phyloP scores from a whole-genome alignment of 2,113 vertebrate species.

The Prolemur simus region DNA sequence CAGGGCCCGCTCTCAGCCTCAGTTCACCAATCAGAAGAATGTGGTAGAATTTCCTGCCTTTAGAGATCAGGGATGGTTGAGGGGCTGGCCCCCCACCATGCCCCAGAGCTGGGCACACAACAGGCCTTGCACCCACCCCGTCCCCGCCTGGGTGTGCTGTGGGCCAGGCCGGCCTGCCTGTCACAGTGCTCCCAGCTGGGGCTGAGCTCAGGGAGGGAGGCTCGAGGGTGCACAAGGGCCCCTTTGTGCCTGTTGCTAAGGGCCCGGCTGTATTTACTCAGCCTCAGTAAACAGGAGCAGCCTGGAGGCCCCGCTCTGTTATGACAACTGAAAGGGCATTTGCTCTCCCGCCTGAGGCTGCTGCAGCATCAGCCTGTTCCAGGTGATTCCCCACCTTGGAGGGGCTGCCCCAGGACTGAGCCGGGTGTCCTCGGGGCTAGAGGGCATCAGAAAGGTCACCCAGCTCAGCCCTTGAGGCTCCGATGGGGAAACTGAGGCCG shows the following conservation, averaged over 20 bases:
- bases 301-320: constrained; percentile 56
- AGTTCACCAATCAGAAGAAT: not conserved
- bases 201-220: not conserved
- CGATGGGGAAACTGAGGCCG: not conserved
- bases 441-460: not conserved
- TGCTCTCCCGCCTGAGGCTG: constrained; percentile 2
- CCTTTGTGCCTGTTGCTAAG: constrained; percentile 74
- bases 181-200: constrained; percentile 7
- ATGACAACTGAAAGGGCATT: constrained; percentile 40
- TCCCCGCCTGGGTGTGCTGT: fast-evolving
- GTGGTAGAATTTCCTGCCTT: not conserved
- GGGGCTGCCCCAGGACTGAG: not conserved
- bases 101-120: fast-evolving
- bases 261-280: constrained; percentile 67
- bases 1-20: not conserved
- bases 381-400: not conserved
- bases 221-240: not conserved
- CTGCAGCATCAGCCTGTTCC: no score
- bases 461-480: not conserved
- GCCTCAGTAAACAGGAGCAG: constrained; percentile 72
- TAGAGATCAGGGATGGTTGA: fast-evolving
- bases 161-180: not conserved
- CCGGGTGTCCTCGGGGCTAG: not conserved
- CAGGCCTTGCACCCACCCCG: not conserved
- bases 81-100: not conserved